Base-by-base conservation (phyloP, 2,113 vertebrate genomes). In the Cephalopterus ornatus region DNA sequence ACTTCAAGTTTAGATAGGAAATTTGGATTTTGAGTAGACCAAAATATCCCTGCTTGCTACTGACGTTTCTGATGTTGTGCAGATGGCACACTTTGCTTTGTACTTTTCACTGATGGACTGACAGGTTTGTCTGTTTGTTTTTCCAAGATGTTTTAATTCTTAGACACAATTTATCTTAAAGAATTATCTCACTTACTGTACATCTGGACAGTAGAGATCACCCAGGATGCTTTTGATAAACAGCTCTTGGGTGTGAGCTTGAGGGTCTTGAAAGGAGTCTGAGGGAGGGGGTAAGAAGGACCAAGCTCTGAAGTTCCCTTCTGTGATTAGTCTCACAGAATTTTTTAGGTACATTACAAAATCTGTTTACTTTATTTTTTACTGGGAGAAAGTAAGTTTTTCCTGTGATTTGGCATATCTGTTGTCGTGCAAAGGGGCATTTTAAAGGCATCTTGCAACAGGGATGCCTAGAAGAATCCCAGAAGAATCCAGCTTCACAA, bases 161-260 rank as follows among this genome's bases (percentile, higher is more conserved):
- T 81, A 72, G 87, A 52, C 11, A n/a, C 1, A 14, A 41, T 41
- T 84, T 95, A 68, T 87, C 87, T 89, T 82, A 52, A 93, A 79
- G 53, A 71, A 78, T 81, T 67, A 56, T 85, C 72, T 89, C 37
- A 75, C 33, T 75, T 91, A 91, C 47, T 92, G 76, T 91, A 75
- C 18, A 11, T 79, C 93, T 72, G 91, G 65, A 72, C 78, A 79
- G 58, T 53, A 58, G 46, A 87, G 53, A 87, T 95, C 50, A 68
- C 20, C 68, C 74, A 87, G 56, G 78, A 78, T 85, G 56, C 56
- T 93, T 94, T 80, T 83, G 66, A 59, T 89, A 82, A 92, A 87
- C 46, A 91, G n/a, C 53, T 77, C 50, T 74, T 2, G 4, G 18
- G 24, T 85, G 27, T 72, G 41, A 62, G 59, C 46, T 55, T 55